Evolutionary conservation across 2,888 invertebrate genomes (phyloP).

Genomic region (Marronus borbonicus): DNA sequence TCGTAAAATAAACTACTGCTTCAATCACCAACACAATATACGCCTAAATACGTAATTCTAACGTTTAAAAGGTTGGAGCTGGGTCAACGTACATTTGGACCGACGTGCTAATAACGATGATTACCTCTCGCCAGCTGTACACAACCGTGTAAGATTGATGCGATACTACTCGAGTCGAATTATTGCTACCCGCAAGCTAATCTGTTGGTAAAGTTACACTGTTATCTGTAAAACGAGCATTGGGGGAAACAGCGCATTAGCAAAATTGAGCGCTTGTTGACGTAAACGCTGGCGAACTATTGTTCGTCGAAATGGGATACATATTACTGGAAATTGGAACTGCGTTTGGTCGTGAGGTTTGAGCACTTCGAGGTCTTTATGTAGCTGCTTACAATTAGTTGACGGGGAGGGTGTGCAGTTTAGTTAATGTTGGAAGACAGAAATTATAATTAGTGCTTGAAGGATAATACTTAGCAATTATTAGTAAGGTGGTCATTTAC

Average conservation of each 20-base stretch:
- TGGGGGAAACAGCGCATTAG: slow-evolving; percentile 45
- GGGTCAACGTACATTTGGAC: slow-evolving; percentile 55
- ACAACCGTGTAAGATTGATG: slow-evolving; percentile 58
- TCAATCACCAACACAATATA: too few species aligned
- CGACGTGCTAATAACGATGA: slow-evolving; percentile 57
- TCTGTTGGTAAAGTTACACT: slow-evolving; percentile 52
- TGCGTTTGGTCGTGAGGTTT: not conserved
- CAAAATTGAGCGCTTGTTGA: slow-evolving; percentile 41
- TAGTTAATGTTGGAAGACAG: too few species aligned
- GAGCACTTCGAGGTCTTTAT: too few species aligned
- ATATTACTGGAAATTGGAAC: slow-evolving; percentile 31
- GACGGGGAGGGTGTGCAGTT: too few species aligned
- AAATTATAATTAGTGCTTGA: too few species aligned
- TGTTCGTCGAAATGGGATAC: slow-evolving; percentile 29
- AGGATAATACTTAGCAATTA: too few species aligned
- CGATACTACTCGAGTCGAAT: slow-evolving; percentile 58
- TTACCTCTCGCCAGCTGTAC: slow-evolving; percentile 58
- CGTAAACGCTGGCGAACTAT: slow-evolving; percentile 29
- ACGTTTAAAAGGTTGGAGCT: not conserved
- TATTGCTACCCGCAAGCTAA: slow-evolving; percentile 58
- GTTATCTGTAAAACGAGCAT: slow-evolving; percentile 50
- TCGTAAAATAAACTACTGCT: too few species aligned
- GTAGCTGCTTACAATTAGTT: too few species aligned
- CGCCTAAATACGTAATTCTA: too few species aligned
- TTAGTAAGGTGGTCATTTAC: too few species aligned